Evolutionary conservation across 2,113 vertebrate species (phyloP), one percentile per base, ranked within the genome.

Genomic region (Cyphomyrus plagiostoma): DNA sequence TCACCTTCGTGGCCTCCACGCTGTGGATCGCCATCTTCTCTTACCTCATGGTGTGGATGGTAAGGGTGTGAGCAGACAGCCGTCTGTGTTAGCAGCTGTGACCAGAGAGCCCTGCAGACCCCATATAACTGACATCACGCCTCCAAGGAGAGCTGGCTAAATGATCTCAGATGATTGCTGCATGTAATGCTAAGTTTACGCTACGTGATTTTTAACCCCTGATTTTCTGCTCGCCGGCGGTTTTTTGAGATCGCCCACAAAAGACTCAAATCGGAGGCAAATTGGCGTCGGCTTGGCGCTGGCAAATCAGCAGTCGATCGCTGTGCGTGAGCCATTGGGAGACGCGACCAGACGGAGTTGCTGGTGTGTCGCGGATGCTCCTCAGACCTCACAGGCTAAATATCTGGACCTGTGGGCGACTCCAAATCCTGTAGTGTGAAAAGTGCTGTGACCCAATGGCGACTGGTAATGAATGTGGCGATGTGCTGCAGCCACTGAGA

Each of bases 1-100:
- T 94, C 91, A 96, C 96, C 19, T 96, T 97, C 49, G 89, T 94
- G 90, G 93, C 90, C 90, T 96, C 96, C 92, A 97, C 96, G 2
- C 90, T 97, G 90, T 97, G 96, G 96, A 97, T 97, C 9, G 96
- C 95, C 30, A 90, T 97, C 91, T 97, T 97, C 94, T 96, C 96
- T 93, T 97, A 97, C 93, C 91, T 96, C 94, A 97, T 97, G 96
- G 96, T 97, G 92, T 97, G 96, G 96, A 97, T 97, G 96, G 96
- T 97, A 93, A 95, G 95, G 42, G 35, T 15, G 49, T 53, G 15
- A 53, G 23, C 83, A n/a, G 30, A 56, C 6, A 8, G 80, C 42
- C 17, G 15, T 19, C 82, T 15, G 39, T 11, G 45, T 26, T 30
- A 30, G 10, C 62, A 70, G 62, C 26, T 70, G 62, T 70, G 83